phyloP scores from a whole-genome alignment of 2,797 vertebrate genomes.

The Megaceryle alcyon region DNA sequence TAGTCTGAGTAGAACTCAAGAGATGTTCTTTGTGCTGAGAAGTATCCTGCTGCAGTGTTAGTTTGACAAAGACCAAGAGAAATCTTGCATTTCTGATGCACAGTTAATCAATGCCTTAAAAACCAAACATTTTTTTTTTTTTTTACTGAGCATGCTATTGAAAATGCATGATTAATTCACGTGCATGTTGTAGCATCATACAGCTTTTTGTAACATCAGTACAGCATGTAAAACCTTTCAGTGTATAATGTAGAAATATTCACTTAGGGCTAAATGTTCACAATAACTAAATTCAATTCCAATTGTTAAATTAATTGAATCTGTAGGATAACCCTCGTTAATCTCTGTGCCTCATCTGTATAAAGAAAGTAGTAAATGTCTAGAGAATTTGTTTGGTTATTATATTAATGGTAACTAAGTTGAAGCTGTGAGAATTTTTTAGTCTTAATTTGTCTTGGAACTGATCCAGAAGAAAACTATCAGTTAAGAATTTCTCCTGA shows the following conservation, averaged over 20 bases:
- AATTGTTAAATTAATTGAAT: neutral
- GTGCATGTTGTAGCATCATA: neutral
- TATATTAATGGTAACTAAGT: neutral
- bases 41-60: constrained; percentile 9
- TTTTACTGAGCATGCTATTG: neutral
- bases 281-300: neutral
- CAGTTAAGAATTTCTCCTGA: neutral
- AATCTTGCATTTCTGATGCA: neutral
- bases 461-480: neutral
- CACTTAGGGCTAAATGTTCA: neutral
- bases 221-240: neutral
- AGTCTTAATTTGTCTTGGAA: neutral
- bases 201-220: neutral
- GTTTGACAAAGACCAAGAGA: constrained; percentile 38
- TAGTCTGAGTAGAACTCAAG: constrained; percentile 12
- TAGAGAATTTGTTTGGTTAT: neutral
- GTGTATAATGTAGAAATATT: neutral
- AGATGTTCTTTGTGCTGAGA: constrained; percentile 24
- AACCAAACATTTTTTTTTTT: neutral
- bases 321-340: neutral
- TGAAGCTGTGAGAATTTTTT: neutral
- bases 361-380: neutral
- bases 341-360: neutral
- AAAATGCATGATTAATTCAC: neutral
- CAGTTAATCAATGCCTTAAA: neutral